Percentiles rank a stretch among this genome's conserved stretches.
phyloP scores from a whole-genome alignment of 2,888 invertebrate genomes.

The Lissonota sp. region DNA sequence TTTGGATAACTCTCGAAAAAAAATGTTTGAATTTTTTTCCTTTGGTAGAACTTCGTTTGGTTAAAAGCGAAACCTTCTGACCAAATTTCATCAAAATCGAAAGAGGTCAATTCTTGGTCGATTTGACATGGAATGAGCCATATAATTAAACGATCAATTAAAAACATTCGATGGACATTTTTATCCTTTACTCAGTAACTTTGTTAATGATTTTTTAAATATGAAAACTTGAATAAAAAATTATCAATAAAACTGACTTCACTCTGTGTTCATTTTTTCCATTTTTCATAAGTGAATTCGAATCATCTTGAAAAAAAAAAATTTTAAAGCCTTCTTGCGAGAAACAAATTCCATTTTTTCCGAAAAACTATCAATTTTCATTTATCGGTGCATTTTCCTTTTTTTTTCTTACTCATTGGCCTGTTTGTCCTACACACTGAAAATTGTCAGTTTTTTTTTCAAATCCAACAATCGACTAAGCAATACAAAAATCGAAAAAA shows the following conservation, averaged over 20 bases:
- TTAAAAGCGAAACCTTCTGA: too few species aligned
- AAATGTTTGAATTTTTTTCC: too few species aligned
- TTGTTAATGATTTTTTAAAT: too few species aligned
- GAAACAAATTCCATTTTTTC: too few species aligned
- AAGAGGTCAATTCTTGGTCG: too few species aligned
- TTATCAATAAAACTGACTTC: too few species aligned
- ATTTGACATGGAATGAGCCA: too few species aligned
- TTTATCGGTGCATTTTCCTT: slow-evolving; percentile 44
- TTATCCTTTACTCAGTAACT: neutral
- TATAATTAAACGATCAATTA: neutral
- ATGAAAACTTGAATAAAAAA: neutral
- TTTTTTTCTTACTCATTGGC: neutral
- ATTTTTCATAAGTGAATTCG: neutral
- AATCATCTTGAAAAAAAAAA: slow-evolving; percentile 2
- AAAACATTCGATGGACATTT: slow-evolving; percentile 68
- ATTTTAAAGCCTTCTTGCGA: neutral
- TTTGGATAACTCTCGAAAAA: too few species aligned
- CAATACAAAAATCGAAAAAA: slow-evolving; percentile 23
- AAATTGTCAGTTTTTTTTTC: neutral
- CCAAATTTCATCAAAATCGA: too few species aligned
- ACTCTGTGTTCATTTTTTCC: too few species aligned
- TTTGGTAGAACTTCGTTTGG: too few species aligned
- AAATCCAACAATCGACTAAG: neutral
- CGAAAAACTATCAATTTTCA: slow-evolving; percentile 61
- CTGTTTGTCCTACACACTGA: slow-evolving; percentile 16